Conservation (phyloP, 2,797 vertebrate genomes). For the Octomys mimax region DNA sequence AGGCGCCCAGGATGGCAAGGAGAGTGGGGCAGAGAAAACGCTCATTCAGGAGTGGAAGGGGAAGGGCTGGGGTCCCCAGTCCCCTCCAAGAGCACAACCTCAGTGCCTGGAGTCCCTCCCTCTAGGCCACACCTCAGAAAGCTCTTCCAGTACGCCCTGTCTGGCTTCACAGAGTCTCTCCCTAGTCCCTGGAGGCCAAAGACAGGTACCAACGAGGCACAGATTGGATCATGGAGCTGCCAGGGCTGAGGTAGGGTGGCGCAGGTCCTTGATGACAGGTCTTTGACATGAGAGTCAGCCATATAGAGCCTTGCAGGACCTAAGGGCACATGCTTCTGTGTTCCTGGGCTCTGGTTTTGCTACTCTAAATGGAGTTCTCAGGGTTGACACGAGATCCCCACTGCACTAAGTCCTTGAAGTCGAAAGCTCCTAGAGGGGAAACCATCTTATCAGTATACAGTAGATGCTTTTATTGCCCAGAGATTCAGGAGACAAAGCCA, state of each 20-base stretch:
- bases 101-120: background rate
- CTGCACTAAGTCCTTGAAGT: background rate
- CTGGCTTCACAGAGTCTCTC: background rate
- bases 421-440: background rate
- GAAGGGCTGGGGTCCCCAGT: background rate
- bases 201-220: background rate
- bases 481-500: background rate
- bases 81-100: background rate
- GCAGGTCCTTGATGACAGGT: background rate
- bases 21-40: background rate
- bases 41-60: background rate
- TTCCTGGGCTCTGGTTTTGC: background rate
- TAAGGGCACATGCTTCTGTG: background rate
- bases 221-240: background rate
- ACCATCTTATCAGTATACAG: background rate
- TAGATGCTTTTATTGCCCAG: background rate
- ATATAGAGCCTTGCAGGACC: fast-evolving
- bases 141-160: fast-evolving
- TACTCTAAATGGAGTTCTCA: background rate
- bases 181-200: background rate
- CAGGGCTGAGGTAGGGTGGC: background rate
- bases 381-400: background rate
- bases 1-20: background rate
- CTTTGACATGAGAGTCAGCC: fast-evolving
- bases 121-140: background rate